Conservation (phyloP, 2,797 vertebrate species). For the Squalus acanthias region DNA sequence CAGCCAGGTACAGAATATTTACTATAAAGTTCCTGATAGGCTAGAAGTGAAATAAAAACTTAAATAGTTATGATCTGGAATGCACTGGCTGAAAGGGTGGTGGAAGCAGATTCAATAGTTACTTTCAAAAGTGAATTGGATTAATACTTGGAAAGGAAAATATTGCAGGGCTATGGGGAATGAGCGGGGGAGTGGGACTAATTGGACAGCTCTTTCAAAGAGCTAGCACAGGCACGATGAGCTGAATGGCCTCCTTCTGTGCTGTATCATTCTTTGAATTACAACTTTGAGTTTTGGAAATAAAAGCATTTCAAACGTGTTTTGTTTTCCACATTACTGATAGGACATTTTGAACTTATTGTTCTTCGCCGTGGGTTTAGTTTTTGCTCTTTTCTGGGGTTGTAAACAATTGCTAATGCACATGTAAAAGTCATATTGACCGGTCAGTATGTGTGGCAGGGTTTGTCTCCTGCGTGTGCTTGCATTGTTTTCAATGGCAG, state of each 20-base stretch:
- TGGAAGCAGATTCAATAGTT: neutral
- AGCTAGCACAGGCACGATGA: neutral
- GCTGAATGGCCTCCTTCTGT: neutral
- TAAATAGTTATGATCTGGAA: neutral
- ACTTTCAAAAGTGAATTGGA: neutral
- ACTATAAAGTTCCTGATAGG: neutral
- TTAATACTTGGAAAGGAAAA: neutral
- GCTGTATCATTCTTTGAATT: neutral
- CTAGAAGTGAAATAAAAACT: neutral
- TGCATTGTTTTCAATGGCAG: neutral
- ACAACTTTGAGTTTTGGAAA: neutral
- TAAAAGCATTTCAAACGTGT: neutral
- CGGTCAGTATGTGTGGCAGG: neutral
- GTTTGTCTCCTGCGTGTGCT: too few species aligned
- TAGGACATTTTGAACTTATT: neutral
- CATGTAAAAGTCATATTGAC: neutral
- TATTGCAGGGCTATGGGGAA: neutral
- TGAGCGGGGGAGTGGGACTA: neutral
- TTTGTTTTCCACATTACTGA: neutral
- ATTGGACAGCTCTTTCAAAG: neutral
- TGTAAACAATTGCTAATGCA: neutral
- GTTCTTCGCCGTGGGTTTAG: neutral
- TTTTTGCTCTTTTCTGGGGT: too few species aligned
- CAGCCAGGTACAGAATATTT: neutral
- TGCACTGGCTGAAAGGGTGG: neutral